Conservation (phyloP, 2,888 invertebrate species). For the Acanthosepion pharaonis region DNA sequence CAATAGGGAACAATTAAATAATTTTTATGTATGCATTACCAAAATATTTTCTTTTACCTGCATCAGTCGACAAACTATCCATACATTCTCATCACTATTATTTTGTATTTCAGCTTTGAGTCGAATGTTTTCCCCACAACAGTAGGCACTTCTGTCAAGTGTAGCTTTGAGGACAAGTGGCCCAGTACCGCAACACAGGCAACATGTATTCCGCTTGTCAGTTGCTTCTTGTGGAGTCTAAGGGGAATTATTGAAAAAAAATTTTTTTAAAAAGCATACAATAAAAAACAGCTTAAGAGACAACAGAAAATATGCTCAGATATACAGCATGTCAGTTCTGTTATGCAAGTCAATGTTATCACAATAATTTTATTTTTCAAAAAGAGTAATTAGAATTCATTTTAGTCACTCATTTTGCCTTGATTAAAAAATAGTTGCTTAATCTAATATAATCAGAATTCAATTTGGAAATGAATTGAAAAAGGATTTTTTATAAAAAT, state of each 20-base stretch:
- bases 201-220: slow-evolving; percentile 74
- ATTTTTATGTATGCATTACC: background rate
- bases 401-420: too few relatives aligned
- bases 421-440: too few relatives aligned
- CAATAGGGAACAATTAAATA: background rate
- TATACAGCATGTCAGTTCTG: too few relatives aligned
- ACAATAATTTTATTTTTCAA: too few relatives aligned
- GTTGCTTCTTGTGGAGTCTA: slow-evolving; percentile 69
- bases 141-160: slow-evolving; percentile 84
- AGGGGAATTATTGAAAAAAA: slow-evolving; percentile 47
- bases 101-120: slow-evolving; percentile 83
- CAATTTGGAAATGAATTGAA: too few relatives aligned
- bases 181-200: slow-evolving; percentile 83
- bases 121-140: slow-evolving; percentile 83
- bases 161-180: slow-evolving; percentile 81
- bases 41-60: slow-evolving; percentile 76
- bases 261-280: too few relatives aligned
- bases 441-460: too few relatives aligned
- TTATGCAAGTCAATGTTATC: too few relatives aligned
- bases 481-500: too few relatives aligned
- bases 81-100: slow-evolving; percentile 79
- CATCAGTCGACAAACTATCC: slow-evolving; percentile 78
- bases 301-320: too few relatives aligned
- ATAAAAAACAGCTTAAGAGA: too few relatives aligned
- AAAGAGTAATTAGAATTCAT: too few relatives aligned